A percentile compares a stretch with the other conserved stretches of the same genome.
Evolutionary conservation across 2,797 vertebrate genomes (phyloP).

Genomic region (Notamacropus eugenii): DNA sequence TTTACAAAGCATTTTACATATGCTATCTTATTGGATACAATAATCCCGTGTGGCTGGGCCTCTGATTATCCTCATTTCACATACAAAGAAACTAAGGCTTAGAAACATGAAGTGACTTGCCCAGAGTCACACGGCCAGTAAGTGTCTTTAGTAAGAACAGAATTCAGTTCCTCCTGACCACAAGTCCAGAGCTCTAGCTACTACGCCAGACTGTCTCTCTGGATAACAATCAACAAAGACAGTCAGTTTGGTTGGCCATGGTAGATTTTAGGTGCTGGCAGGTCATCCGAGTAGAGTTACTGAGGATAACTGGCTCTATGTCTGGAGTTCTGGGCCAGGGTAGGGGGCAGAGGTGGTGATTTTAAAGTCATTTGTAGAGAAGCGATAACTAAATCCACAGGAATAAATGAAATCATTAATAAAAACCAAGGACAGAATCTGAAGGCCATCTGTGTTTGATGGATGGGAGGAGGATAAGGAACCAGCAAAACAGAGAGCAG

Average conservation of each 20-base stretch:
- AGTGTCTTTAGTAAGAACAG: neutral
- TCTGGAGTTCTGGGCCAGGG: neutral
- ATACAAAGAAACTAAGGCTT: neutral
- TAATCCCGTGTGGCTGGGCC: neutral
- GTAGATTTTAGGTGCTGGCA: neutral
- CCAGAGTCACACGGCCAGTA: neutral
- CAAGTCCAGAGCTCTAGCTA: neutral
- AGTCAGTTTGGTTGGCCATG: neutral
- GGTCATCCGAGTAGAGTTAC: neutral
- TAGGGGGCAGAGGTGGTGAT: neutral
- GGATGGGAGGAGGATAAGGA: neutral
- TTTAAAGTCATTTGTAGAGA: neutral
- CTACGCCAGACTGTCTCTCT: neutral
- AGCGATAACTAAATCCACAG: neutral
- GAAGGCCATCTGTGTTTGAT: neutral
- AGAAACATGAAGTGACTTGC: neutral
- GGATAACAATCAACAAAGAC: neutral
- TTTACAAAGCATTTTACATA: neutral
- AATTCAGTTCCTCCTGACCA: neutral
- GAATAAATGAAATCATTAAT: neutral
- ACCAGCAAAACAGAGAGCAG: neutral
- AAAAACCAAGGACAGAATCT: neutral
- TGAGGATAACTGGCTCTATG: neutral
- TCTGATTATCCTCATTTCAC: neutral
- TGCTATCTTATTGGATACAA: neutral